These are phyloP conservation scores for Botia almorhae DNA, from an alignment of 2,797 vertebrate species.

Conservation along the genomic window DNA sequence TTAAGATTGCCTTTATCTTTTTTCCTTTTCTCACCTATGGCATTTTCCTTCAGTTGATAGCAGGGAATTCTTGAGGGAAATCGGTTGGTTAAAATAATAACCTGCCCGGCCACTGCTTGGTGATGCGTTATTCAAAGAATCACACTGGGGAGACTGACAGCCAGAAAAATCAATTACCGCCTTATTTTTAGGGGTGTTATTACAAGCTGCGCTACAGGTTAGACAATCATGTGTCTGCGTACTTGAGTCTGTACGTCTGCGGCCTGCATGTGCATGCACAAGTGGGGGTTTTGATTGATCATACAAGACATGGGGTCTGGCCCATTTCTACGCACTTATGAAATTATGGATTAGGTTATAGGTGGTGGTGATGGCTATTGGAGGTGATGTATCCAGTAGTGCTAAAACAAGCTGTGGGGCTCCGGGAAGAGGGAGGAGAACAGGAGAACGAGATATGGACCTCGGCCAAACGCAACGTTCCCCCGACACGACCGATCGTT, in stretches of 20 bases:
- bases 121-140: slow-evolving; percentile 81
- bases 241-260: not conserved
- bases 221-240: not conserved
- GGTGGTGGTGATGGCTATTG: slow-evolving; percentile 32
- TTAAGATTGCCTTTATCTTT: slow-evolving; percentile 60
- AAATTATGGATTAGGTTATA: slow-evolving; percentile 67
- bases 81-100: slow-evolving; percentile 79
- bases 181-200: slow-evolving; percentile 44
- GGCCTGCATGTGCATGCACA: slow-evolving; percentile 14
- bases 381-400: slow-evolving; percentile 29
- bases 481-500: slow-evolving; percentile 67
- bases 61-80: slow-evolving; percentile 82
- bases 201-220: slow-evolving; percentile 11
- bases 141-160: slow-evolving; percentile 71
- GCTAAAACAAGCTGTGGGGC: slow-evolving; percentile 43
- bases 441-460: slow-evolving; percentile 54
- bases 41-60: slow-evolving; percentile 76
- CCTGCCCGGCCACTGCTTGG: slow-evolving; percentile 67
- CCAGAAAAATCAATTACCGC: slow-evolving; percentile 67
- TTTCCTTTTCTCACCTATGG: slow-evolving; percentile 66
- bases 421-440: slow-evolving; percentile 17
- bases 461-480: slow-evolving; percentile 62
- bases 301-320: slow-evolving; percentile 47
- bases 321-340: slow-evolving; percentile 64
- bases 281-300: slow-evolving; percentile 72